phyloP scores from a whole-genome alignment of 2,888 invertebrate species.

The Apeira syringaria region DNA sequence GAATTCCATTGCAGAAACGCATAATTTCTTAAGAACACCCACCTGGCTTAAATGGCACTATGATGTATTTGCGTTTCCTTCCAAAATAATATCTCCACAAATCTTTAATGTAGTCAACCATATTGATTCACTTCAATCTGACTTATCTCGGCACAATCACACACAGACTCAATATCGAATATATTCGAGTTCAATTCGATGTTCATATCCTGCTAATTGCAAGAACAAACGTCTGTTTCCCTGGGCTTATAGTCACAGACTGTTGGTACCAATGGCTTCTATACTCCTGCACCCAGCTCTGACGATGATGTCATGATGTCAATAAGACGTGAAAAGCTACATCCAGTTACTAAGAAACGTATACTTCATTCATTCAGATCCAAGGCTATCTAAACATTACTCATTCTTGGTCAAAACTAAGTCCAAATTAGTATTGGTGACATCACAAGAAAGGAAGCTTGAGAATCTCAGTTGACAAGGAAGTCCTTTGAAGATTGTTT shows the following conservation, averaged over 20 bases:
- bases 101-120: slow-evolving; percentile 67
- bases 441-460: slow-evolving; percentile 32
- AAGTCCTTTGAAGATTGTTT: slow-evolving; percentile 26
- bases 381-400: slow-evolving; percentile 46
- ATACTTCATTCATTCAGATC: slow-evolving; percentile 46
- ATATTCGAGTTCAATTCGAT: slow-evolving; percentile 33
- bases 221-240: slow-evolving; percentile 62
- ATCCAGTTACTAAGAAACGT: slow-evolving; percentile 52
- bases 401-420: slow-evolving; percentile 43
- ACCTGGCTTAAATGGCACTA: slow-evolving; percentile 77
- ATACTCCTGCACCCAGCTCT: slow-evolving; percentile 52
- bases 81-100: slow-evolving; percentile 68
- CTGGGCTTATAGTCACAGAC: slow-evolving; percentile 58
- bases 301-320: slow-evolving; percentile 71
- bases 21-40: slow-evolving; percentile 12
- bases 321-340: slow-evolving; percentile 57
- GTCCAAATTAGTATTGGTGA: slow-evolving; percentile 36
- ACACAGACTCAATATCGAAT: slow-evolving; percentile 18
- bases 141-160: slow-evolving; percentile 27
- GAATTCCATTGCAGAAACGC: slow-evolving; percentile 4
- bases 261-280: slow-evolving; percentile 53
- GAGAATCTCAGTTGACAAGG: too few species aligned
- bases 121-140: slow-evolving; percentile 19
- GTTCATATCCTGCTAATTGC: slow-evolving; percentile 55
- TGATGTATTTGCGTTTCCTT: slow-evolving; percentile 58